Evolutionary conservation across 2,888 invertebrate genomes (phyloP), one percentile per base, ranked within the genome.

Genomic region (Sisyra nigra): DNA sequence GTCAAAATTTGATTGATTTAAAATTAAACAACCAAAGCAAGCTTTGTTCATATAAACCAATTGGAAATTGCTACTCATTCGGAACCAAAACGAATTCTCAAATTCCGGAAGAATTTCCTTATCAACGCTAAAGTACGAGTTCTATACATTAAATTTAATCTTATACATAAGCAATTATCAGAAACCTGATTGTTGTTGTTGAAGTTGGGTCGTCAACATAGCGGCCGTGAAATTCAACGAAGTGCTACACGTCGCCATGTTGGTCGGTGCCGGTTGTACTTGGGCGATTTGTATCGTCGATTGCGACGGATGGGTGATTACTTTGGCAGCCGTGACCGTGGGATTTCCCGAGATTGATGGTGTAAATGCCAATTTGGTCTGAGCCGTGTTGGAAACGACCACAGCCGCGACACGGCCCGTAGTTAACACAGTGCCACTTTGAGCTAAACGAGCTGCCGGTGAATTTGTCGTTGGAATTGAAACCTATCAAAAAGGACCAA

Each of bases 251-350:
- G 30, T 36, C 13, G 45, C 36, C 29, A 34, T 33, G 19, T 48
- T 49, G 46, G 46, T 50, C 37, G 52, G 52, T 30, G 54, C 49
- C 19, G 56, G 54, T 36, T 41, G 41, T 51, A 63, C 53, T 32
- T 59, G 57, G 13, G 64, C 57, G 42, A 63, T 51, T 53, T 63
- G 63, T 46, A 64, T 61, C 24, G 62, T 48, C 24, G 62, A 48
- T 43, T 57, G 61, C 32, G 58, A 51, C 8, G 59, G 54, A 46
- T 63, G 63, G 18, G 63, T 56, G 33, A 64, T 63, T 46, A 64
- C 61, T 52, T 64, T 63, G 14, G 61, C 52, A 18, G 10, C 8
- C 3, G 9, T 30, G 7, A n/a, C 41, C 5, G n/a, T 34, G 9
- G 42, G 44, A 2, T 41, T 35, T 32, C 45, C 44, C 11, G 45